Evolutionary conservation across 1,140 invertebrate species (phyloP).

Genomic region (Cephus cinctus): DNA sequence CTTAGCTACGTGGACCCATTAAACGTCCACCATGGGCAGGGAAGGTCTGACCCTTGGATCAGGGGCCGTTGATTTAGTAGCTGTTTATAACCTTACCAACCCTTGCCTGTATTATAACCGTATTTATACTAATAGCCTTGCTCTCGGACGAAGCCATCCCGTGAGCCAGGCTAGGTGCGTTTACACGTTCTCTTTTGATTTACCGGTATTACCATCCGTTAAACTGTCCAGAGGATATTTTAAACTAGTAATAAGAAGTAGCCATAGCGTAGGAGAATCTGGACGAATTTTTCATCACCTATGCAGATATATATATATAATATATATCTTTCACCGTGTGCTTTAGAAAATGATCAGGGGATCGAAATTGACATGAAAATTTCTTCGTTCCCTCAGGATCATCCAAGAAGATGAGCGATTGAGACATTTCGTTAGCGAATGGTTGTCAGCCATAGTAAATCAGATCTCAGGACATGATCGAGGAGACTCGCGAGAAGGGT

Average conservation of each 20-base stretch:
- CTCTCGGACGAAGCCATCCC: slow-evolving; percentile 24
- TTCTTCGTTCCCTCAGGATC: too few relatives aligned
- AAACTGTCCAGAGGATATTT: too few relatives aligned
- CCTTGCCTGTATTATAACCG: slow-evolving; percentile 50
- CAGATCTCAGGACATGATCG: slow-evolving; percentile 20
- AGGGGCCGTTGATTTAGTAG: slow-evolving; percentile 48
- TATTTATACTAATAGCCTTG: slow-evolving; percentile 52
- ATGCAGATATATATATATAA: too few relatives aligned
- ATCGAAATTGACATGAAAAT: too few relatives aligned
- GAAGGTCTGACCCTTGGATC: slow-evolving; percentile 10
- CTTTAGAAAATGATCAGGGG: too few relatives aligned
- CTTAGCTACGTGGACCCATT: not conserved
- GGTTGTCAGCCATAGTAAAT: slow-evolving; percentile 22
- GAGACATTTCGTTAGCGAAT: slow-evolving; percentile 13
- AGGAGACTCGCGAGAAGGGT: not conserved
- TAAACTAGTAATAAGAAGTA: too few relatives aligned
- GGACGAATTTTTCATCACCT: too few relatives aligned
- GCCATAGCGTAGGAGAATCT: too few relatives aligned
- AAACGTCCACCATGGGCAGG: too few relatives aligned
- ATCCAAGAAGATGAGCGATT: too few relatives aligned
- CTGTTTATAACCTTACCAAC: slow-evolving; percentile 50
- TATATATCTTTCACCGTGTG: too few relatives aligned
- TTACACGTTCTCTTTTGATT: slow-evolving; percentile 35
- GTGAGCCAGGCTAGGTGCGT: slow-evolving; percentile 27
- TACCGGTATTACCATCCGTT: slow-evolving; percentile 33